Evolutionary conservation across 2,888 invertebrate genomes (phyloP).

Genomic region (Smittia sp.): DNA sequence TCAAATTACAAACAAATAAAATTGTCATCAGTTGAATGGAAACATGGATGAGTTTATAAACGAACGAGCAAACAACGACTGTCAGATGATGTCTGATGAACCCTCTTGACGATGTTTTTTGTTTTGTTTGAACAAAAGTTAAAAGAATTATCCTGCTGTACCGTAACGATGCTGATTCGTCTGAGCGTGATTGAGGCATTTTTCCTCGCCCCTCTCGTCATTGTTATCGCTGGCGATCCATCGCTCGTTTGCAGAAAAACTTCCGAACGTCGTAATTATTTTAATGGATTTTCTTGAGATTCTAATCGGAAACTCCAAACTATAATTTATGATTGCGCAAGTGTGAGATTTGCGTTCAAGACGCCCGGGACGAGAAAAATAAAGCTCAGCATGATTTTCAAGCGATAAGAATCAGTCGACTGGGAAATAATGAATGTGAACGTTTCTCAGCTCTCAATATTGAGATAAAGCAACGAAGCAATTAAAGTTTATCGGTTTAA

Average conservation of each 20-base stretch:
- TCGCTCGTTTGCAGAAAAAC: neutral
- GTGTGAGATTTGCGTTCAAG: slow-evolving; percentile 26
- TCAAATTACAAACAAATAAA: slow-evolving; percentile 34
- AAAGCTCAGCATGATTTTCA: slow-evolving; percentile 29
- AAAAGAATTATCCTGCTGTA: slow-evolving; percentile 19
- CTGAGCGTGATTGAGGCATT: no score
- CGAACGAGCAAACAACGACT: slow-evolving; percentile 31
- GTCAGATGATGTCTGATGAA: slow-evolving; percentile 25
- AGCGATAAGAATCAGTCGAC: slow-evolving; percentile 21
- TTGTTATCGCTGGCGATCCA: neutral
- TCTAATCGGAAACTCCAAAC: slow-evolving; percentile 5
- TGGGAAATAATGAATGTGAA: neutral
- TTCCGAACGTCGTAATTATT: slow-evolving; percentile 29
- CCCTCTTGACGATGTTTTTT: slow-evolving; percentile 29
- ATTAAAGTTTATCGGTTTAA: slow-evolving; percentile 1
- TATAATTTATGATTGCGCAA: slow-evolving; percentile 14
- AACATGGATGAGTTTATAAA: neutral
- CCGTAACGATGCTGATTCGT: no score
- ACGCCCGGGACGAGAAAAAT: neutral
- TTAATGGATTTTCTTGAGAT: slow-evolving; percentile 28
- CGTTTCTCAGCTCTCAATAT: neutral
- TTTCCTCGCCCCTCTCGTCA: neutral
- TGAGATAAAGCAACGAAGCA: neutral
- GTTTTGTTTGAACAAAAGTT: slow-evolving; percentile 32
- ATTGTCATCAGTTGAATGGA: neutral